Evolutionary conservation across 2,797 vertebrate genomes (phyloP), one percentile per base, ranked within the genome.

Genomic region (Fratercula arctica): DNA sequence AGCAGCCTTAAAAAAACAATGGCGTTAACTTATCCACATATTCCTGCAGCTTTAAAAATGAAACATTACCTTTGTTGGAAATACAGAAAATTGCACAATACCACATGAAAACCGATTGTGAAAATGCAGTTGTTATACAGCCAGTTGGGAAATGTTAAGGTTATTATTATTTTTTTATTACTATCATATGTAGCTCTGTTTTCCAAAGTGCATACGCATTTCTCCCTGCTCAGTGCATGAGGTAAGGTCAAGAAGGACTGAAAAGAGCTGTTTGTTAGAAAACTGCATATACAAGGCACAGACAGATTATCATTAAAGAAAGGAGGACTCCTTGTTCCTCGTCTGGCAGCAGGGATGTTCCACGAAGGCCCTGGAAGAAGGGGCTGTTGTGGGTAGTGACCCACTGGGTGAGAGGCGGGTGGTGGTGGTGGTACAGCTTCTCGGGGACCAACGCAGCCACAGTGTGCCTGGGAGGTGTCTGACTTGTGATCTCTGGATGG

Each of bases 391-490:
- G 10, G 46, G 31, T 15, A 73, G 20, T 2, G 23, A 94, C 19
- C 4, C 16, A 15, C 8, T 11, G 17, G 16, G 8, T 39, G 43
- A 54, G 37, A 66, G 46, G 17, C 0, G 1, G 16, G 19, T 14
- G 16, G 39, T 39, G 16, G 45, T 43, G 43, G 48, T 25, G 43
- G 18, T 31, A 16, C 3, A 28, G 5, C 11, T 53, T 56, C 61
- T n/a, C 5, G 1, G 43, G 46, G 37, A 66, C 28, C 1, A 0
- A 11, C 1, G 3, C 17, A 24, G n/a, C 31, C 43, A 25, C 20
- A 63, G 24, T 1, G 0, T 6, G 8, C 23, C 57, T 72, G 29
- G 60, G 23, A 60, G 13, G 28, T 41, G 15, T 76, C 45, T 57
- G 31, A 53, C 9, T 13, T 13, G 45, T 11, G 17, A 28, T 45